These are phyloP conservation scores for Brachionus paranguensis DNA, from an alignment of 1,140 invertebrate species.

Conservation along the genomic window DNA sequence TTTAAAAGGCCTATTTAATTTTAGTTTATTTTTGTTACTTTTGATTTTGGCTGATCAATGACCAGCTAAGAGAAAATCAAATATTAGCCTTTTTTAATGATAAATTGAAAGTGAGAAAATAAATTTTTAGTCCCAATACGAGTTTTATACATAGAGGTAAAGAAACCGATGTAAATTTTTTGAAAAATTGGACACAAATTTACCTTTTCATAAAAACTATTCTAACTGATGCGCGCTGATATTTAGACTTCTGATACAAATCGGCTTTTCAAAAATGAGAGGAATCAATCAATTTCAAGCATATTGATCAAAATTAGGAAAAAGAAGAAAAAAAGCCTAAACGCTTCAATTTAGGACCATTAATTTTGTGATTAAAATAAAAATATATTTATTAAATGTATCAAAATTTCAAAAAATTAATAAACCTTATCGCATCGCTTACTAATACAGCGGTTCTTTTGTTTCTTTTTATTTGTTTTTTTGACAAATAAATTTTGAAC, in stretches of 20 bases:
- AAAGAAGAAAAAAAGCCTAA: not conserved
- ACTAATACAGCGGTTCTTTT: not conserved
- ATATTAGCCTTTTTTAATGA: not conserved
- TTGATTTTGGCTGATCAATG: not conserved
- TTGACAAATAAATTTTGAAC: not conserved
- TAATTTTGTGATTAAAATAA: not conserved
- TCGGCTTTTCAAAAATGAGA: not conserved
- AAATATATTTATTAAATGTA: not conserved
- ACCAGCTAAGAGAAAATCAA: not conserved
- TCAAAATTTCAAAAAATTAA: not conserved
- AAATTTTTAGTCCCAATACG: not conserved
- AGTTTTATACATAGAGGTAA: not conserved
- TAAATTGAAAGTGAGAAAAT: not conserved
- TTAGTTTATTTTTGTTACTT: not conserved
- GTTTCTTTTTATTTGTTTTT: not conserved
- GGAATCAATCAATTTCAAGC: constrained; percentile 4
- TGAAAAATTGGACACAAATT: not conserved
- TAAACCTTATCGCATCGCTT: not conserved
- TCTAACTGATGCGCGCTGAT: not conserved
- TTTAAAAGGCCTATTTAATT: not conserved
- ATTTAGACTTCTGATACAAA: not conserved
- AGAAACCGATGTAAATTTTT: not conserved
- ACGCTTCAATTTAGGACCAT: constrained; percentile 9
- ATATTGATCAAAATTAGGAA: not conserved
- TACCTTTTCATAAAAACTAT: not conserved